Conservation (phyloP, 2,888 invertebrate species). For the Stramonita haemastoma region DNA sequence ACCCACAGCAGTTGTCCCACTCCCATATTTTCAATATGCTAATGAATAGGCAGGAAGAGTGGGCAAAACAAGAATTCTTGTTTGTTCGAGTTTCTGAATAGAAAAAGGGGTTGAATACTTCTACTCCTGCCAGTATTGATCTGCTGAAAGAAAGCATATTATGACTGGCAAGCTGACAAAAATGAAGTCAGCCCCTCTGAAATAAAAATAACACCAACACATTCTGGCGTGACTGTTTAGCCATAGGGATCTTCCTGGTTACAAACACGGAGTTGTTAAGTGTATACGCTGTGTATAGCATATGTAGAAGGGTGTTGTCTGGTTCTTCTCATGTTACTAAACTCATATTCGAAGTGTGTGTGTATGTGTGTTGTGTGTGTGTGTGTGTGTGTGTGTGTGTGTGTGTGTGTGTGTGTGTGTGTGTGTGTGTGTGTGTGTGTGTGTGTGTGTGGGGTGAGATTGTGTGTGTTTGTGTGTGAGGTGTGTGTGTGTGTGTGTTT, state of each 20-base stretch:
- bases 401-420: background rate
- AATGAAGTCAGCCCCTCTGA: background rate
- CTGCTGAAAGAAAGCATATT: background rate
- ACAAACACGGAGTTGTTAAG: background rate
- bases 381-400: background rate
- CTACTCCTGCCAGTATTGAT: background rate
- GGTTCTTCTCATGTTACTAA: too few relatives aligned
- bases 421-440: too few relatives aligned
- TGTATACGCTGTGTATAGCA: background rate
- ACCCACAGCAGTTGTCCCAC: too few relatives aligned
- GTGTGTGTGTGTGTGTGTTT: background rate
- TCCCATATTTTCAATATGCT: too few relatives aligned
- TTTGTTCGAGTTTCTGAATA: too few relatives aligned
- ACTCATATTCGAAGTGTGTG: background rate
- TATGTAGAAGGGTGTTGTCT: background rate
- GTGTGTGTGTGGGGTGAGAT: too few relatives aligned
- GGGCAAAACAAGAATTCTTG: too few relatives aligned
- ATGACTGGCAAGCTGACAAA: background rate
- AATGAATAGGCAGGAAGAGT: background rate
- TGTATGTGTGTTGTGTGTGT: background rate
- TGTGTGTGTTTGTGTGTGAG: background rate
- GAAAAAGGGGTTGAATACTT: too few relatives aligned
- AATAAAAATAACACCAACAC: background rate
- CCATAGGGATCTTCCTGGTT: background rate
- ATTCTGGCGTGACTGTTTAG: background rate